phyloP scores from a whole-genome alignment of 2,113 vertebrate species.

The Herpetotheres cachinnans region DNA sequence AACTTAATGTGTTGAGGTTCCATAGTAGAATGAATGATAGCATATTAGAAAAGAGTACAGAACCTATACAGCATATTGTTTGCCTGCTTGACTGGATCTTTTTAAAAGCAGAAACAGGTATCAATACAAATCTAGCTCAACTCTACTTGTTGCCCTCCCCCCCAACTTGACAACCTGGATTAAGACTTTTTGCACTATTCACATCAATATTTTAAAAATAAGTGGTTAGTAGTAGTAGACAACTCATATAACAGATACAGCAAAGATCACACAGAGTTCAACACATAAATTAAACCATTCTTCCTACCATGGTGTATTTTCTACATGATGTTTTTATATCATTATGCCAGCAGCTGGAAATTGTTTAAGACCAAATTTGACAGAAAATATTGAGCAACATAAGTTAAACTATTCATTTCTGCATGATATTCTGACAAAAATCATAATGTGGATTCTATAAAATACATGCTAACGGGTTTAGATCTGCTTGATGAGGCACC shows the following conservation, averaged over 20 bases:
- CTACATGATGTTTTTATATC: background rate
- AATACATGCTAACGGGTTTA: background rate
- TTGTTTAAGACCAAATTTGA: background rate
- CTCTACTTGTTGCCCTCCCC: accelerated
- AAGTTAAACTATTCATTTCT: background rate
- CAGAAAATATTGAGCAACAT: background rate
- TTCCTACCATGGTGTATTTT: background rate
- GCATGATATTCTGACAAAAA: background rate
- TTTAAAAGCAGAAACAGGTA: background rate
- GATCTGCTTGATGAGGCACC: background rate
- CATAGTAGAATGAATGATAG: background rate
- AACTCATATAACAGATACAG: background rate
- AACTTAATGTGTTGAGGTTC: conserved; percentile 7
- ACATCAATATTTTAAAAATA: background rate
- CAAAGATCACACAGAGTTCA: background rate
- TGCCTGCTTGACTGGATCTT: background rate
- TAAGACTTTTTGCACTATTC: background rate
- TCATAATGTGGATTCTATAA: background rate
- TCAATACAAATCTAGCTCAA: background rate
- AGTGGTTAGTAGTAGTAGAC: background rate
- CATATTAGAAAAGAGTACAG: background rate
- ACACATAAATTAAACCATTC: background rate
- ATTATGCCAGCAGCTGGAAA: background rate
- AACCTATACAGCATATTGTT: background rate
- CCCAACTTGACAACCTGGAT: accelerated